Base-by-base conservation (phyloP, 2,797 vertebrate genomes). In the Phrynocephalus forsythii region DNA sequence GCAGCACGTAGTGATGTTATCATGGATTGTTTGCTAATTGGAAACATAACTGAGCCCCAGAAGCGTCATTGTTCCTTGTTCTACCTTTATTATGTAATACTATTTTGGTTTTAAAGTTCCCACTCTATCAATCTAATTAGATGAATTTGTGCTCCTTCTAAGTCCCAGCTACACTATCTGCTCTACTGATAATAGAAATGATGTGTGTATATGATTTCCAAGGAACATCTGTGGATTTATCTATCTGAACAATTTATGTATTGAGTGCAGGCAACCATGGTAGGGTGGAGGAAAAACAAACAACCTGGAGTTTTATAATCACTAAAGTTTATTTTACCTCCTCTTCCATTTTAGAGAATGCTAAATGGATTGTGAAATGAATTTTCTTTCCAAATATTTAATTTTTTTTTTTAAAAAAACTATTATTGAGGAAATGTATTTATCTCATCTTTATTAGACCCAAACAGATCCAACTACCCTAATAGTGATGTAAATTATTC, bases 291-390 rank as follows among this genome's bases (percentile, higher is more conserved):
- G 60, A 60, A 44, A 48, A 63, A 72, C 44, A 73, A 86, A 69
- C 38, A 44, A 44, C 38, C 2, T 16, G 0, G 22, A 60, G 77
- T 72, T n/a, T 26, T 33, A 10, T 63, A 86, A 44, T 26, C 6
- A 3, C 5, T 38, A 26, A 28, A 30, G 56, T 72, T 71, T 80
- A 50, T 38, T 60, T n/a, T 72, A 71, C n/a, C 30, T 16, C 26
- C 20, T 20, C 38, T 44, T 63, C 68, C 15, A 24, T 16, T 86
- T 72, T 69, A n/a, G 50, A 48, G 52, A 38, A 80, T 48, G 67
- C 15, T 44, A 79, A 69, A 71, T 28, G 16, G 75, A 79, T 86
- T 80, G 66, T 71, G 33, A 72, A 86, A 86, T 63, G 50, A n/a
- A 18, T 3, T 60, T 85, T 52, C 22, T 68, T 85, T 67, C 13